Evolutionary conservation across 2,797 vertebrate species (phyloP).

Genomic region (Microctenopoma lineatum): DNA sequence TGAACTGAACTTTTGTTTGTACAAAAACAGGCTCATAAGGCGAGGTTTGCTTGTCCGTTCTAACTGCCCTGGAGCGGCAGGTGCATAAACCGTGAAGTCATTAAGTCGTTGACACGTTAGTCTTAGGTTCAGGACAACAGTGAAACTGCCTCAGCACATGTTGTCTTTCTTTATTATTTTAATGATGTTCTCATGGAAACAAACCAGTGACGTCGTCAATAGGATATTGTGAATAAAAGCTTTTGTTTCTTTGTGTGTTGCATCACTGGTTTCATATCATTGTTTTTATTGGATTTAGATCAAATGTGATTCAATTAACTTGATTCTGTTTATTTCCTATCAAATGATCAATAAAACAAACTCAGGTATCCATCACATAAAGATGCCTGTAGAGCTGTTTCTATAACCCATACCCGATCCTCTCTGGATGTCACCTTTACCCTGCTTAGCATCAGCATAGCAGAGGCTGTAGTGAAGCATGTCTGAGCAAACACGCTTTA

Average conservation of each 20-base stretch:
- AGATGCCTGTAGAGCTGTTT: too few species aligned
- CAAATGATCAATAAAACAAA: neutral
- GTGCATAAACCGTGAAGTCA: too few species aligned
- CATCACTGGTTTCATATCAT: neutral
- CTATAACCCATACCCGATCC: neutral
- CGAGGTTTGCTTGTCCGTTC: too few species aligned
- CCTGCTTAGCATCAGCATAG: conserved; percentile 11
- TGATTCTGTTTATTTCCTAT: neutral
- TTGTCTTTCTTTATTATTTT: too few species aligned
- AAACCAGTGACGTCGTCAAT: neutral
- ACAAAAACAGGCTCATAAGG: too few species aligned
- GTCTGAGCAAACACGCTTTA: conserved; percentile 40
- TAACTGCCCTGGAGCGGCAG: too few species aligned
- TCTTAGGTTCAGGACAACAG: too few species aligned
- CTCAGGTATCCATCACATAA: too few species aligned
- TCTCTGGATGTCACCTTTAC: conserved; percentile 34
- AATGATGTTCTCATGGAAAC: too few species aligned
- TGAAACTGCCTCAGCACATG: too few species aligned
- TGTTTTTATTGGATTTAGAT: conserved; percentile 4
- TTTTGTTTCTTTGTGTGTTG: neutral
- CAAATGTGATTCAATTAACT: neutral
- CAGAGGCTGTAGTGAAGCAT: conserved; percentile 11
- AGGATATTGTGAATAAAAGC: neutral
- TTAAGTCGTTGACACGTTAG: too few species aligned
- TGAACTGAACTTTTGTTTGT: too few species aligned